Evolutionary conservation across 2,888 invertebrate genomes (phyloP), one percentile per base, ranked within the genome.

Genomic region (Drosophila borborema): DNA sequence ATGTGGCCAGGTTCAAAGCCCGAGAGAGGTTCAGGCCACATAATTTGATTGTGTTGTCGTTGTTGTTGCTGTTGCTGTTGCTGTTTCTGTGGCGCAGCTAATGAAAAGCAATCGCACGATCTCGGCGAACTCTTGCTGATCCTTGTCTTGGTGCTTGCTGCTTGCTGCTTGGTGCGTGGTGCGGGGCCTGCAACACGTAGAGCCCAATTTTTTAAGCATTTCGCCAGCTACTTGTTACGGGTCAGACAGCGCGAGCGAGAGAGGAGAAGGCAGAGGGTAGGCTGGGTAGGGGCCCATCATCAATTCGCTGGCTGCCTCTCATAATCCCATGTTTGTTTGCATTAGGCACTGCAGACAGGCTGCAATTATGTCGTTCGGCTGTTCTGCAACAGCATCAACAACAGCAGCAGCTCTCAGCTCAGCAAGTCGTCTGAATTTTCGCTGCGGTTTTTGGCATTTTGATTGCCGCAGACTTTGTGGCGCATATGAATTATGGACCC

Each of bases 401-500:
- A 0, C 43, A 43, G 34, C 43, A 41, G 20, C 51, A 73, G 6
- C 73, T 49, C 38, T 18, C 38, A 54, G 1, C 70, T 60, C 59
- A 66, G 67, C 61, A 67, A 49, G 67, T 68, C 54, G 49, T 49
- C 49, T 49, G 49, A 49, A 12, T 31, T 31, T 49, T 31, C 49
- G 72, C 64, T 77, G 61, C 66, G 72, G 60, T 69, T 72, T 74
- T 80, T 77, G 80, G 80, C 80, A 76, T 81, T 90, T 91, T 90
- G 91, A 91, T 90, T 89, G 91, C 77, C 78, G 70, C 66, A 91
- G 90, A 90, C 91, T 90, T 86, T 86, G 82, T 90, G 92, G 92
- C 91, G 91, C 91, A 91, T 90, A 89, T 90, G 91, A 91, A 91
- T 91, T 92, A 92, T 87, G 79, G 77, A 46, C 56, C 64, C 58